These are phyloP conservation scores for Heliothis peltigera DNA, from an alignment of 2,888 invertebrate genomes.

Conservation along the genomic window DNA sequence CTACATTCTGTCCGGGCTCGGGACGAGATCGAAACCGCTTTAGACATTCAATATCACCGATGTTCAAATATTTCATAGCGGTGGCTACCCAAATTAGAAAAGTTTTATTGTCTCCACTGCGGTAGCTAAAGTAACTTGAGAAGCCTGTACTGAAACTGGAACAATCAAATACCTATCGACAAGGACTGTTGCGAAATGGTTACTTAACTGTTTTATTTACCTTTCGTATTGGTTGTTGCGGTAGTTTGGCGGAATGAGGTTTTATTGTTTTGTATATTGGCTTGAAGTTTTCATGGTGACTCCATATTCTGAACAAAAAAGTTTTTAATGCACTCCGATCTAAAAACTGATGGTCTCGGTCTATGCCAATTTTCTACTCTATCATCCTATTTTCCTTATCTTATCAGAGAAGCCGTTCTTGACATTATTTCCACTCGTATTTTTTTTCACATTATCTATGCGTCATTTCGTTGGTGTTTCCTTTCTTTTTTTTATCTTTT, in stretches of 20 bases:
- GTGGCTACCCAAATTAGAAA: constrained; percentile 50
- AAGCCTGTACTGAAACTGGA: constrained; percentile 26
- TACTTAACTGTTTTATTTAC: constrained; percentile 11
- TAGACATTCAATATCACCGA: constrained; percentile 22
- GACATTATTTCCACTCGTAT: too few species aligned
- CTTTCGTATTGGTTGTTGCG: neutral
- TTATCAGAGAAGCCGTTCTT: too few species aligned
- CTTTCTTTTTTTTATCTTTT: too few species aligned
- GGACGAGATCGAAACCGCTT: too few species aligned
- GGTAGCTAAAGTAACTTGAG: constrained; percentile 13
- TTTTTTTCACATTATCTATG: too few species aligned
- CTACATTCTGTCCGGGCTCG: too few species aligned
- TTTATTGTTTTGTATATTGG: neutral
- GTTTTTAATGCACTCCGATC: too few species aligned
- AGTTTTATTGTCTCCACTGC: constrained; percentile 46
- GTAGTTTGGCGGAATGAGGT: neutral
- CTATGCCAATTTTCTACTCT: too few species aligned
- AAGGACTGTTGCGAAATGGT: constrained; percentile 7
- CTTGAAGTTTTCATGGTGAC: neutral
- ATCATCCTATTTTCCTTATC: too few species aligned
- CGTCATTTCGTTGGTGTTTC: too few species aligned
- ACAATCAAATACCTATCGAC: constrained; percentile 14
- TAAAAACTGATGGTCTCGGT: too few species aligned
- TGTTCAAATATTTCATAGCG: constrained; percentile 44
- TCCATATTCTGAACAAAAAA: too few species aligned